phyloP scores from a whole-genome alignment of 2,113 vertebrate genomes.

The Psilopsiagon aurifrons region DNA sequence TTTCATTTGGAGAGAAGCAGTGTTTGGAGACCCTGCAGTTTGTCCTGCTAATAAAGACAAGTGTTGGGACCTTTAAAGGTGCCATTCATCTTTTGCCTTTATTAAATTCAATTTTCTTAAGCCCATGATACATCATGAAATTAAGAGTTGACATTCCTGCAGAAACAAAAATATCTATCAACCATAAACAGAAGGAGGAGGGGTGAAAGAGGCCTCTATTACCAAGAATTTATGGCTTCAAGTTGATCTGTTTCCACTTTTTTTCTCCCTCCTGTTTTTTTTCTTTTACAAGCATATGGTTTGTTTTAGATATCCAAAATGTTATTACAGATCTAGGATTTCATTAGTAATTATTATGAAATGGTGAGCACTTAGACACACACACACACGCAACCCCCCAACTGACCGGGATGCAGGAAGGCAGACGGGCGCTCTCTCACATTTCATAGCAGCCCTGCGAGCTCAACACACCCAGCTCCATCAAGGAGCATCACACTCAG shows the following conservation, averaged over 20 bases:
- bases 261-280: neutral
- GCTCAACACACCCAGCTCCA: neutral
- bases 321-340: conserved; percentile 81
- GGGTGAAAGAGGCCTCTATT: conserved; percentile 62
- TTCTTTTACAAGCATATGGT: conserved; percentile 76
- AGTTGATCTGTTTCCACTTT: conserved; percentile 82
- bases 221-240: conserved; percentile 80
- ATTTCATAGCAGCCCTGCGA: neutral
- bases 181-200: conserved; percentile 74
- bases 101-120: conserved; percentile 88
- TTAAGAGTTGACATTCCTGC: conserved; percentile 85
- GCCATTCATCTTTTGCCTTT: conserved; percentile 86
- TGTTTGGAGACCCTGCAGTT: conserved; percentile 81
- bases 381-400: conserved; percentile 9
- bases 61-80: conserved; percentile 87
- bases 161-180: conserved; percentile 87
- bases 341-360: conserved; percentile 81
- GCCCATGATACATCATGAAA: conserved; percentile 84
- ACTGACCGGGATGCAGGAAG: neutral
- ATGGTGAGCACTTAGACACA: conserved; percentile 66
- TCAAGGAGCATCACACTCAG: neutral
- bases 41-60: conserved; percentile 87
- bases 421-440: neutral
- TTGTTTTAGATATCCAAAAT: conserved; percentile 82
- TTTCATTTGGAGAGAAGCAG: conserved; percentile 82